Conservation (phyloP, 2,797 vertebrate species). For the Petrocephalus sullivani region DNA sequence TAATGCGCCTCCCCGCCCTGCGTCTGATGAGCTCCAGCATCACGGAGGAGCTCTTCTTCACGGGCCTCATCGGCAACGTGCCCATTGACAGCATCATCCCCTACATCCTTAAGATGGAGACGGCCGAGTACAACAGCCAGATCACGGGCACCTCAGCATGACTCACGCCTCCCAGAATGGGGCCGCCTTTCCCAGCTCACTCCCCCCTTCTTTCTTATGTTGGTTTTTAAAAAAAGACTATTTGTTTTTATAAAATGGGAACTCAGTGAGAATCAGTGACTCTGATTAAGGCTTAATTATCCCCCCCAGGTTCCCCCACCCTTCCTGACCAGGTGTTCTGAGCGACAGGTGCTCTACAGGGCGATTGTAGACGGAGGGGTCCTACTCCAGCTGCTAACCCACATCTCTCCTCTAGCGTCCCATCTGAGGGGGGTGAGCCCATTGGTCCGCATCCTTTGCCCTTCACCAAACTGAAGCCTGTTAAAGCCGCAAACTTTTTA, state of each 20-base stretch:
- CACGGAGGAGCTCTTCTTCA: slow-evolving; percentile 98
- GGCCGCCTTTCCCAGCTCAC: slow-evolving; percentile 14
- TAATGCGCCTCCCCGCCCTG: slow-evolving; percentile 89
- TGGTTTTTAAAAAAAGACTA: not conserved
- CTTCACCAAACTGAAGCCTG: slow-evolving; percentile 26
- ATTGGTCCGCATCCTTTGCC: slow-evolving; percentile 25
- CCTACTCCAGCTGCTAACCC: not conserved
- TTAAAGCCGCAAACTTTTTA: slow-evolving; percentile 21
- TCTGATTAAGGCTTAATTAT: slow-evolving; percentile 22
- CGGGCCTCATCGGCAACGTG: slow-evolving; percentile 94
- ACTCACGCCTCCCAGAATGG: slow-evolving; percentile 29
- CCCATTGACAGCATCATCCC: slow-evolving; percentile 99
- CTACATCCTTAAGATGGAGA: slow-evolving; percentile 99
- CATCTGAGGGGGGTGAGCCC: slow-evolving; percentile 21
- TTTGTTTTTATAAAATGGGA: slow-evolving; percentile 18
- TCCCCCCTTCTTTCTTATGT: slow-evolving; percentile 16
- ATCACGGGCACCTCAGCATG: slow-evolving; percentile 69
- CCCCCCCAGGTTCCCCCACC: not conserved
- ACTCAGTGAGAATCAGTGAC: slow-evolving; percentile 24
- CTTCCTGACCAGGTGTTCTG: slow-evolving; percentile 12
- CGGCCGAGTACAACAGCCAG: slow-evolving; percentile 93
- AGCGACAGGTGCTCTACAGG: slow-evolving; percentile 35
- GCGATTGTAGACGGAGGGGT: not conserved
- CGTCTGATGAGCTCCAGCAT: slow-evolving; percentile 94
- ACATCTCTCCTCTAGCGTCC: slow-evolving; percentile 8